Conservation (phyloP, 1,140 invertebrate genomes). For the Luehdorfia chinensis region DNA sequence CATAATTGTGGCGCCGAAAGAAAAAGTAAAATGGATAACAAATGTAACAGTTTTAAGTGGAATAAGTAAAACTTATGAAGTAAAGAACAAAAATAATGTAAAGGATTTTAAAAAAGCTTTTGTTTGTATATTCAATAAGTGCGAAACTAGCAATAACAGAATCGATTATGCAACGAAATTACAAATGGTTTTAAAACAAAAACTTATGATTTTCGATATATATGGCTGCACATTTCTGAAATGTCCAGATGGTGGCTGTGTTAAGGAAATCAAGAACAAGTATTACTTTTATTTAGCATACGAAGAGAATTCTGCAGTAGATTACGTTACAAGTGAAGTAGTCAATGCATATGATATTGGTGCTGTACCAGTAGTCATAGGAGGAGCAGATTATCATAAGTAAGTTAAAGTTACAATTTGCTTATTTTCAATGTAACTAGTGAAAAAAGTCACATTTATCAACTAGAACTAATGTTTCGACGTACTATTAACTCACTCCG, state of each 20-base stretch:
- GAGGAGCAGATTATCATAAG: constrained; percentile 52
- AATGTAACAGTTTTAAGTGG: constrained; percentile 19
- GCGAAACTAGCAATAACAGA: constrained; percentile 69
- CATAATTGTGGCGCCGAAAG: constrained; percentile 48
- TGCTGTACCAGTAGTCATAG: constrained; percentile 76
- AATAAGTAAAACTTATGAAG: constrained; percentile 24
- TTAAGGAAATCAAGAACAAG: constrained; percentile 57
- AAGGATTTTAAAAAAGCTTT: constrained; percentile 69
- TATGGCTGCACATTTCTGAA: constrained; percentile 80
- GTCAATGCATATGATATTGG: constrained; percentile 71
- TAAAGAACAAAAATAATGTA: constrained; percentile 19
- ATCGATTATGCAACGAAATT: constrained; percentile 78
- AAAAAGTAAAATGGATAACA: constrained; percentile 35
- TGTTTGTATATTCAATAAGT: constrained; percentile 81
- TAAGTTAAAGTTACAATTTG: constrained; percentile 27
- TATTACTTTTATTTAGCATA: constrained; percentile 85
- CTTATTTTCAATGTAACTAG: background rate
- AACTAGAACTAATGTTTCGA: background rate
- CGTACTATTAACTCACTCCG: no score
- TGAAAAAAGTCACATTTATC: background rate
- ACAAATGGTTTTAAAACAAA: constrained; percentile 70
- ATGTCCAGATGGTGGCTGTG: constrained; percentile 56
- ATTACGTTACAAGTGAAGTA: constrained; percentile 82
- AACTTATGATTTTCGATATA: constrained; percentile 78
- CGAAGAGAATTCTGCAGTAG: constrained; percentile 78